phyloP scores from a whole-genome alignment of 2,113 vertebrate genomes.

The Crotalus helleri region DNA sequence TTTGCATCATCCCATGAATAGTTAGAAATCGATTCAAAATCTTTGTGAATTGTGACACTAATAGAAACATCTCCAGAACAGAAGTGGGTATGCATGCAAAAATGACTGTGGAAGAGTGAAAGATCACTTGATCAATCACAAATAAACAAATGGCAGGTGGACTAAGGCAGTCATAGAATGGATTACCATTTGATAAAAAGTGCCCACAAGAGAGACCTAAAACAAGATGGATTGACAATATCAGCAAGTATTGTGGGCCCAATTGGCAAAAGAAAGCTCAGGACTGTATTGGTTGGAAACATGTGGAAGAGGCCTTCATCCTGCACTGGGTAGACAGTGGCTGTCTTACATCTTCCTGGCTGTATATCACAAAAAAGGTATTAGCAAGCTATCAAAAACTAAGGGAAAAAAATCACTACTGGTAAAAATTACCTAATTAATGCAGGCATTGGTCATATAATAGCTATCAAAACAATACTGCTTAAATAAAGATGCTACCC shows the following conservation, averaged over 20 bases:
- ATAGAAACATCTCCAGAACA: background rate
- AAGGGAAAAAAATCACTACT: background rate
- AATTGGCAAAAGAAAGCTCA: no score
- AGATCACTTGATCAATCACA: background rate
- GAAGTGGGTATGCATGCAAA: background rate
- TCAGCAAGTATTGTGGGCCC: no score
- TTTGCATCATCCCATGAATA: background rate
- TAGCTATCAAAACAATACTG: background rate
- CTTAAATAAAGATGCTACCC: background rate
- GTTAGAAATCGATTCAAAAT: background rate
- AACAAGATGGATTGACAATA: no score
- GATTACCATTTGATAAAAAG: no score
- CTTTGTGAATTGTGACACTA: background rate
- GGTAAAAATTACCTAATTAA: background rate
- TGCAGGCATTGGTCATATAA: background rate
- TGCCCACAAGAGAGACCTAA: no score
- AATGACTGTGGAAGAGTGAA: background rate
- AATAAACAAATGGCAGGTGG: background rate
- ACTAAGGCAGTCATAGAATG: no score
- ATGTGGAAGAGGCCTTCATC: no score
- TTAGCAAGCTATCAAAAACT: background rate
- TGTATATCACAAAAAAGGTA: background rate
- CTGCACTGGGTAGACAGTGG: no score
- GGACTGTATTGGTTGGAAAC: no score
- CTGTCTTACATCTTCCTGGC: background rate